A percentile compares a stretch with the other conserved stretches of the same genome.
phyloP scores from a whole-genome alignment of 2,113 vertebrate genomes.

The Leptocoma aspasia region DNA sequence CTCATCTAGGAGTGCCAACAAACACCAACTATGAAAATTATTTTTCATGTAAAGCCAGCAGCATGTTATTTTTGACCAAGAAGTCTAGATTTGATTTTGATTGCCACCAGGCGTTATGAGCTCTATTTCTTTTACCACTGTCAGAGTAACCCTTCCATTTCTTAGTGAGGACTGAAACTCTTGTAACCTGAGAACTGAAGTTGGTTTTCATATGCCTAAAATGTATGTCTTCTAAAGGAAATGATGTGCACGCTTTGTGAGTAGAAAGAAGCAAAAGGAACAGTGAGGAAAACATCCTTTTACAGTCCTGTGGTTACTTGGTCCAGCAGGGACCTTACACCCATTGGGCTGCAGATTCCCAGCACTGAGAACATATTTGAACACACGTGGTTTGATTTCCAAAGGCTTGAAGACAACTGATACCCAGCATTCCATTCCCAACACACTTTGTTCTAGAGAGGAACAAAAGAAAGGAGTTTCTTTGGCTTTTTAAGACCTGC shows the following conservation, averaged over 20 bases:
- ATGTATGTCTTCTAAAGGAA: background rate
- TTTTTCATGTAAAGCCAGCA: background rate
- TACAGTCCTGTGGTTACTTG: background rate
- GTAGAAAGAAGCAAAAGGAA: background rate
- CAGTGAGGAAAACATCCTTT: background rate
- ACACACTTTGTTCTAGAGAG: background rate
- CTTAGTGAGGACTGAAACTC: background rate
- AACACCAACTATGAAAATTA: background rate
- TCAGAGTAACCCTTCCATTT: background rate
- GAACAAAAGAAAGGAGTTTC: background rate
- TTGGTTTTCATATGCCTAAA: background rate
- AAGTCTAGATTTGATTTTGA: background rate
- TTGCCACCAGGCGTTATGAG: accelerated
- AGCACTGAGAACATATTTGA: background rate
- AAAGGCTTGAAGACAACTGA: background rate
- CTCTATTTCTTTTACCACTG: background rate
- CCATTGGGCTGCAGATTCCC: background rate
- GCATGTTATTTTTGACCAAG: background rate
- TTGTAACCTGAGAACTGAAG: background rate
- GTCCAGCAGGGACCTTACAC: background rate
- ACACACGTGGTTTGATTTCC: background rate
- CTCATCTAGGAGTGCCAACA: background rate
- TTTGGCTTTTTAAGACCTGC: background rate
- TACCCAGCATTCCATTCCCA: background rate
- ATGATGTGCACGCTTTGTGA: background rate